Evolutionary conservation across 2,113 vertebrate species (phyloP).

Genomic region (Lagenorhynchus albirostris): DNA sequence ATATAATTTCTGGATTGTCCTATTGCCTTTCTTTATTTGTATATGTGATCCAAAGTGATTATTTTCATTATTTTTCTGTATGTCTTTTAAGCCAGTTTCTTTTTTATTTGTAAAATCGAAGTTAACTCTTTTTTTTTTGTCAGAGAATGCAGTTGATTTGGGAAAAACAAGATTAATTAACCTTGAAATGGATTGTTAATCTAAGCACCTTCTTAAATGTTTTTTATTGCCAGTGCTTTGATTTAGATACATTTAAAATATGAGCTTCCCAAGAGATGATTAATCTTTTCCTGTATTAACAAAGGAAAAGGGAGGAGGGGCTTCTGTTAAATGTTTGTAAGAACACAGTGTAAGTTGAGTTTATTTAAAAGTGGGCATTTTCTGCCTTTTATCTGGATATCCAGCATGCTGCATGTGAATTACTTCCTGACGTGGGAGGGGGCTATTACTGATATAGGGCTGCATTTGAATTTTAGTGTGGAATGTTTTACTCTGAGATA

Average conservation of each 20-base stretch:
- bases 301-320: not conserved
- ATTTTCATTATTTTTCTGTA: not conserved
- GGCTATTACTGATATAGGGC: not conserved
- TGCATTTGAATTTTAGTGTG: not conserved
- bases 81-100: not conserved
- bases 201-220: not conserved
- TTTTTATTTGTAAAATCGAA: constrained; percentile 7
- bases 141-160: not conserved
- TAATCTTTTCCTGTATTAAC: constrained; percentile 27
- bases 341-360: not conserved
- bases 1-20: not conserved
- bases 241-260: not conserved
- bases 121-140: not conserved
- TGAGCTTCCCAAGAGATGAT: constrained; percentile 7
- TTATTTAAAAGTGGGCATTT: not conserved
- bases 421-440: not conserved
- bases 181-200: not conserved
- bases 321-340: not conserved
- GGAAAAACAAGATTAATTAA: not conserved
- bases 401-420: not conserved
- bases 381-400: not conserved
- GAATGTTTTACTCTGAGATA: not conserved
- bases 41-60: not conserved
- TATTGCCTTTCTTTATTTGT: not conserved
- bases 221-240: constrained; percentile 2